Conservation (phyloP, 1,140 invertebrate genomes). For the Vollenhovia emeryi region DNA sequence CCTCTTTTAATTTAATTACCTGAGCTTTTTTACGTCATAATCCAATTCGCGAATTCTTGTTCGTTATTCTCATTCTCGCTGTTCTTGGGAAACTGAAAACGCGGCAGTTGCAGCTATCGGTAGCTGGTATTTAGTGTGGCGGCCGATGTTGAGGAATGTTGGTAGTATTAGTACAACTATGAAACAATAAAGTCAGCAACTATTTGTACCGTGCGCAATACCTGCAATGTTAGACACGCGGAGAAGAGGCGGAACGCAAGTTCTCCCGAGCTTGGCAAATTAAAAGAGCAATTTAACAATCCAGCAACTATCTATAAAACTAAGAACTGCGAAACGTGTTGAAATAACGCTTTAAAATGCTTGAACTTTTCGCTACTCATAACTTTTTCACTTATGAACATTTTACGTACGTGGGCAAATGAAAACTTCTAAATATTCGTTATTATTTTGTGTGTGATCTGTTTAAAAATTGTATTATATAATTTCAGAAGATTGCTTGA, state of each 20-base stretch:
- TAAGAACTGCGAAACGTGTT: conserved; percentile 13
- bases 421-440: not conserved
- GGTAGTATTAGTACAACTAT: conserved; percentile 64
- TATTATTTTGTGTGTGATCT: not conserved
- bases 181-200: conserved; percentile 81
- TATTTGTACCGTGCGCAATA: conserved; percentile 75
- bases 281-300: conserved; percentile 81
- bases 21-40: not conserved
- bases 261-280: conserved; percentile 79
- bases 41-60: not conserved
- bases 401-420: not conserved
- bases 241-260: not conserved
- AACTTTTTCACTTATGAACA: not conserved
- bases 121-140: not conserved
- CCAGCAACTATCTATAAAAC: conserved; percentile 1
- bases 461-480: not conserved
- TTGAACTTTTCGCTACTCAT: not conserved
- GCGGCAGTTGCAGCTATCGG: not conserved
- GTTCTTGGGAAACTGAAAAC: conserved; percentile 13
- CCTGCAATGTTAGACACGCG: conserved; percentile 67
- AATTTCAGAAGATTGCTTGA: no score
- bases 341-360: conserved; percentile 12
- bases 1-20: not conserved
- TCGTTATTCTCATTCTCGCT: not conserved
- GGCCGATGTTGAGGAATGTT: conserved; percentile 33